A percentile compares a stretch with the other conserved stretches of the same genome.
Evolutionary conservation across 1,140 invertebrate species (phyloP).

Genomic region (Paralvinella palmiformis): DNA sequence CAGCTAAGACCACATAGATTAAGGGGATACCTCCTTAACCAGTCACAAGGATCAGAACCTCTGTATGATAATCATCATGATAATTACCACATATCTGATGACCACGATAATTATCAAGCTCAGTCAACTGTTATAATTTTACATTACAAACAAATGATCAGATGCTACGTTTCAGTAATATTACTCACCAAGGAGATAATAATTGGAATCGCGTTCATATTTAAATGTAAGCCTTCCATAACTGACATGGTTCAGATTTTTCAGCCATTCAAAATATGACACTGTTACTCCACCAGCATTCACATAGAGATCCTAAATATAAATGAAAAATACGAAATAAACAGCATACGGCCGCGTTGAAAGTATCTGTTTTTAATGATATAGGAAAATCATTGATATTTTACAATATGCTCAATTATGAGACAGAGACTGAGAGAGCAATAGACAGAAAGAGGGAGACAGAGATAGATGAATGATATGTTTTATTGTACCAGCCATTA

Average conservation of each 20-base stretch:
- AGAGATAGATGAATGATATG: neutral
- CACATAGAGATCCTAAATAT: conserved; percentile 58
- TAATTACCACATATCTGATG: too few relatives aligned
- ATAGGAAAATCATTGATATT: neutral
- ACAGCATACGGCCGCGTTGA: too few relatives aligned
- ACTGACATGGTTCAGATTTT: conserved; percentile 98
- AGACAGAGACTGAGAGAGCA: neutral
- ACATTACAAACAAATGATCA: too few relatives aligned
- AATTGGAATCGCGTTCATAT: conserved; percentile 97
- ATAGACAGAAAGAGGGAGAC: neutral
- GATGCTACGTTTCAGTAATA: too few relatives aligned
- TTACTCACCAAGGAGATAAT: conserved; percentile 83
- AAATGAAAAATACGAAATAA: too few relatives aligned
- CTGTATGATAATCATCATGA: too few relatives aligned
- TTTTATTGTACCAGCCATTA: neutral
- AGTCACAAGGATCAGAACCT: too few relatives aligned
- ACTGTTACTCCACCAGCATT: conserved; percentile 99
- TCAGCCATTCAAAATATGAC: conserved; percentile 99
- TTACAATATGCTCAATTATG: neutral
- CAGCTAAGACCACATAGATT: too few relatives aligned
- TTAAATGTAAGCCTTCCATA: conserved; percentile 98
- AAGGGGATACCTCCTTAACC: too few relatives aligned
- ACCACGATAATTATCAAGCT: too few relatives aligned
- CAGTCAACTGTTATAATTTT: too few relatives aligned
- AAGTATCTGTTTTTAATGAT: too few relatives aligned